A percentile compares a stretch with the other conserved stretches of the same genome.
These are phyloP conservation scores for Bubo blakistoni DNA, from an alignment of 2,113 vertebrate species.

Conservation along the genomic window DNA sequence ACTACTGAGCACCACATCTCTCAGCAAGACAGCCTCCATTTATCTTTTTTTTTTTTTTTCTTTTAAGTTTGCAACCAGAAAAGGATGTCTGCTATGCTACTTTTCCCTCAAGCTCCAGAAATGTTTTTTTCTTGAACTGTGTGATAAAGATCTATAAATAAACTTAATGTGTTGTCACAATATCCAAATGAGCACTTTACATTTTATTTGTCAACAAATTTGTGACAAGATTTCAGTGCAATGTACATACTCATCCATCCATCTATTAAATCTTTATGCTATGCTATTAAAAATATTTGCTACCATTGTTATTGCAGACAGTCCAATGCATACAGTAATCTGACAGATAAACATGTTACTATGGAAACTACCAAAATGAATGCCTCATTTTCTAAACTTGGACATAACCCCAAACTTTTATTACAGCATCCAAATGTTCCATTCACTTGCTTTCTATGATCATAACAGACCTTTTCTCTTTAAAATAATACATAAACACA, in stretches of 20 bases:
- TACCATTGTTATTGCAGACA: neutral
- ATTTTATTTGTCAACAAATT: neutral
- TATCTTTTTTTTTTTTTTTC: neutral
- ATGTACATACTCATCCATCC: neutral
- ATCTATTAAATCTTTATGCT: neutral
- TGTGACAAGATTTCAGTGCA: neutral
- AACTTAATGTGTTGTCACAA: neutral
- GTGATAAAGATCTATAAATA: neutral
- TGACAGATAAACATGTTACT: neutral
- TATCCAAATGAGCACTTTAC: neutral
- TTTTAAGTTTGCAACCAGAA: neutral
- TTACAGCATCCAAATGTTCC: conserved; percentile 10
- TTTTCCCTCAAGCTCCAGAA: neutral
- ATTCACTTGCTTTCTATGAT: neutral
- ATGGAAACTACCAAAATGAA: conserved; percentile 38
- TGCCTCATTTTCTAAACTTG: conserved; percentile 11
- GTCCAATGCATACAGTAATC: neutral
- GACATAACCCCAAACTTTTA: conserved; percentile 17
- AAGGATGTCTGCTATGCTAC: neutral
- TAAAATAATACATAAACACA: neutral
- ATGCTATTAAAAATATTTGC: neutral
- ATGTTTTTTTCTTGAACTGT: neutral
- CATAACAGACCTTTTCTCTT: neutral
- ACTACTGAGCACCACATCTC: neutral
- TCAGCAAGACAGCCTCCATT: neutral